A percentile compares a stretch with the other conserved stretches of the same genome.
Evolutionary conservation across 2,113 vertebrate genomes (phyloP).

Genomic region (Stigmatopora nigra): DNA sequence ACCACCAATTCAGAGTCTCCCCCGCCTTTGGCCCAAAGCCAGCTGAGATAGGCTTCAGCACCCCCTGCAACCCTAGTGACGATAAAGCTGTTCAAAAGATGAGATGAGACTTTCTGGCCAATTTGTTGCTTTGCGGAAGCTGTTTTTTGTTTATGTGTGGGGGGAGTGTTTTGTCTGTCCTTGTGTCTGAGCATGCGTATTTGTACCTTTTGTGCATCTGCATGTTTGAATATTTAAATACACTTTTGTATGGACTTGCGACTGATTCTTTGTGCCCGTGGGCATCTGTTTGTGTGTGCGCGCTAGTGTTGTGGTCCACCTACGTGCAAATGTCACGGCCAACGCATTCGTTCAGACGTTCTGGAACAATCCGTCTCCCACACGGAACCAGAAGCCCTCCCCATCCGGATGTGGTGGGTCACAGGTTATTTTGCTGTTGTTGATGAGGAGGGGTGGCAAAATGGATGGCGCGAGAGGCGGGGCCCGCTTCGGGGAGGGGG

Average conservation of each 20-base stretch:
- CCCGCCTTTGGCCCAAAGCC: too few relatives aligned
- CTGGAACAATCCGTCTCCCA: conserved; percentile 1
- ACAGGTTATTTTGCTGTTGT: background rate
- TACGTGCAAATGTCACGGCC: background rate
- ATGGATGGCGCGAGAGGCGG: background rate
- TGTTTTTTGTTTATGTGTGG: background rate
- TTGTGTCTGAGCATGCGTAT: background rate
- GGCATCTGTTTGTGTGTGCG: conserved; percentile 1
- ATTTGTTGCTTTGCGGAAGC: background rate
- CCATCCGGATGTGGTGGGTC: conserved; percentile 11
- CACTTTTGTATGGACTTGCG: background rate
- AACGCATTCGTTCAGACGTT: conserved; percentile 2
- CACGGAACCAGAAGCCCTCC: conserved; percentile 11
- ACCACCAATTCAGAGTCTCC: too few relatives aligned
- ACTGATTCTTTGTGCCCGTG: background rate
- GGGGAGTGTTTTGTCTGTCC: too few relatives aligned
- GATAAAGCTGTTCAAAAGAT: too few relatives aligned
- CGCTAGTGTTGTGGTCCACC: conserved; percentile 13
- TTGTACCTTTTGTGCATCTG: too few relatives aligned
- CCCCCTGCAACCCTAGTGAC: too few relatives aligned
- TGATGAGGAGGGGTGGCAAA: conserved; percentile 6
- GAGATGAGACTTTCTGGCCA: background rate
- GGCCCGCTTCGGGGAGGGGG: conserved; percentile 4
- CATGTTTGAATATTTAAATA: background rate
- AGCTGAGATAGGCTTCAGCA: too few relatives aligned